Conservation (phyloP, 2,113 vertebrate species). For the Talpa occidentalis region DNA sequence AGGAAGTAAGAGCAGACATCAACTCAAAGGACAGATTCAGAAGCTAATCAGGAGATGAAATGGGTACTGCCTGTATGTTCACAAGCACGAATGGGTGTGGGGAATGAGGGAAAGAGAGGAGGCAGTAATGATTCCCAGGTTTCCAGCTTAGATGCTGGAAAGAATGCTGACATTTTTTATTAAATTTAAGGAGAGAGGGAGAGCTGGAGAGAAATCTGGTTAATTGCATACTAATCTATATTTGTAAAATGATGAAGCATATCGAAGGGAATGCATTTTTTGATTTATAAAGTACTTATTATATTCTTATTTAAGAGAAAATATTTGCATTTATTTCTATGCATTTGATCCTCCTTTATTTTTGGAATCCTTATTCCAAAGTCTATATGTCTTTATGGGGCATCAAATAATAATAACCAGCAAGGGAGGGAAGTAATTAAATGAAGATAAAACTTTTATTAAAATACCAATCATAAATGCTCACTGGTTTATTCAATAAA, state of each 20-base stretch:
- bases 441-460: conserved; percentile 44
- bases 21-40: not conserved
- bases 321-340: not conserved
- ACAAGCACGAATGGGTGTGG: not conserved
- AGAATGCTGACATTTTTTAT: not conserved
- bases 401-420: conserved; percentile 17
- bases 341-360: not conserved
- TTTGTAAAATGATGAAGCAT: conserved; percentile 18
- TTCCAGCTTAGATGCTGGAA: not conserved
- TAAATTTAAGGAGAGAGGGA: not conserved
- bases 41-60: not conserved
- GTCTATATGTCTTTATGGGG: not conserved
- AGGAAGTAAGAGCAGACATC: not conserved
- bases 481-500: conserved; percentile 53
- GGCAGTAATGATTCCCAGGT: not conserved
- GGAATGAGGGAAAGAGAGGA: not conserved
- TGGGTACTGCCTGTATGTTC: not conserved
- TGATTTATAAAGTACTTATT: conserved; percentile 31
- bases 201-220: conserved; percentile 22
- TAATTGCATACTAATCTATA: not conserved
- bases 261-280: not conserved
- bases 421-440: conserved; percentile 37
- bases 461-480: conserved; percentile 37
- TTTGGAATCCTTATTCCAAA: conserved; percentile 29
- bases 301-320: conserved; percentile 53